Percentiles rank a stretch among this genome's conserved stretches.
Conservation (phyloP, 2,797 vertebrate species). For the Etheostoma nigrum region DNA sequence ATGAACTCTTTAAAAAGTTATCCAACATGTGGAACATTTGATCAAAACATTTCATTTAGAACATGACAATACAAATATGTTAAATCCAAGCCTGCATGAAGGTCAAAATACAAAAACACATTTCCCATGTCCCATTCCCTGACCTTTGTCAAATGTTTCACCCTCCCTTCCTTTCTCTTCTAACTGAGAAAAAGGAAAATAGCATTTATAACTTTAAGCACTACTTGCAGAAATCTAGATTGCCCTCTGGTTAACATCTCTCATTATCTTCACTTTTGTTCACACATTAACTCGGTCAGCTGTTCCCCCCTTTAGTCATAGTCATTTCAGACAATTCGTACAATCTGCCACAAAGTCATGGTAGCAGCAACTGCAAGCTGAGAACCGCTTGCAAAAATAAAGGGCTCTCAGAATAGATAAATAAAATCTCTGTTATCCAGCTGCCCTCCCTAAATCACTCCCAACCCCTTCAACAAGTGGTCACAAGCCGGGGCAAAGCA, state of each 20-base stretch:
- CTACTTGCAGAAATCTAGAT: slow-evolving; percentile 63
- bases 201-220: slow-evolving; percentile 63
- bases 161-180: slow-evolving; percentile 58
- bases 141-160: slow-evolving; percentile 65
- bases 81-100: slow-evolving; percentile 35
- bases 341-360: slow-evolving; percentile 77
- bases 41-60: slow-evolving; percentile 25
- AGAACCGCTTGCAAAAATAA: slow-evolving; percentile 82
- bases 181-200: slow-evolving; percentile 60
- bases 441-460: slow-evolving; percentile 87
- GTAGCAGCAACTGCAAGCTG: slow-evolving; percentile 82
- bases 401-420: slow-evolving; percentile 84
- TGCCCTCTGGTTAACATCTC: slow-evolving; percentile 72
- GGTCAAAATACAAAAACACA: slow-evolving; percentile 52
- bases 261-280: slow-evolving; percentile 57
- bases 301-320: slow-evolving; percentile 77
- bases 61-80: slow-evolving; percentile 18
- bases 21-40: slow-evolving; percentile 3
- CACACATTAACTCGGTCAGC: slow-evolving; percentile 69
- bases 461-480: slow-evolving; percentile 83
- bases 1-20: slow-evolving; percentile 22
- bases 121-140: slow-evolving; percentile 52
- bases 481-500: slow-evolving; percentile 80
- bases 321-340: slow-evolving; percentile 75
- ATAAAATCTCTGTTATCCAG: slow-evolving; percentile 86